A percentile compares a stretch with the other conserved stretches of the same genome.
phyloP scores from a whole-genome alignment of 2,888 invertebrate genomes.

The Agrotis clavis region DNA sequence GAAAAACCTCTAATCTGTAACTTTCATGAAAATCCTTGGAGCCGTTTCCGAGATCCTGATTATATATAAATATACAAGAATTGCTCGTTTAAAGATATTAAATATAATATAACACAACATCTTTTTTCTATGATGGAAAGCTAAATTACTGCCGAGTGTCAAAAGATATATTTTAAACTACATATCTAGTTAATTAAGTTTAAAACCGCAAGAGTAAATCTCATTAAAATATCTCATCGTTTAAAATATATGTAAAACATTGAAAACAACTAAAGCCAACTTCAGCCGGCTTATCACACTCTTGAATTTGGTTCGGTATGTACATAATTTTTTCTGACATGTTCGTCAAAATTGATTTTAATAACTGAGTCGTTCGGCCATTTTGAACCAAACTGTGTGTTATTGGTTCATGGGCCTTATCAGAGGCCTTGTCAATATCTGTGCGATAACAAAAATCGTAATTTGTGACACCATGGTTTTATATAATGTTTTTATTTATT shows the following conservation, averaged over 20 bases:
- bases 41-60: no score
- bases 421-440: conserved; percentile 29
- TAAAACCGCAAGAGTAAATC: not conserved
- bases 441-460: conserved; percentile 12
- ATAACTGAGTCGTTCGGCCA: conserved; percentile 7
- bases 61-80: no score
- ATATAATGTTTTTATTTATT: conserved; percentile 6
- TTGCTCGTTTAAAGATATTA: no score
- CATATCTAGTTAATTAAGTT: not conserved
- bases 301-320: not conserved
- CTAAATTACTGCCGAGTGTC: not conserved
- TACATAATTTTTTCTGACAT: not conserved
- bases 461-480: conserved; percentile 1
- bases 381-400: not conserved
- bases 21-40: no score
- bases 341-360: conserved; percentile 21
- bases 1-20: no score
- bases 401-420: conserved; percentile 21
- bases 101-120: not conserved
- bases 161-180: not conserved
- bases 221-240: no score
- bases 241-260: not conserved
- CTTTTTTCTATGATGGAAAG: not conserved
- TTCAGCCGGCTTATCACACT: not conserved
- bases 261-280: not conserved